Conservation (phyloP, 2,113 vertebrate species). For the Otus sunia region DNA sequence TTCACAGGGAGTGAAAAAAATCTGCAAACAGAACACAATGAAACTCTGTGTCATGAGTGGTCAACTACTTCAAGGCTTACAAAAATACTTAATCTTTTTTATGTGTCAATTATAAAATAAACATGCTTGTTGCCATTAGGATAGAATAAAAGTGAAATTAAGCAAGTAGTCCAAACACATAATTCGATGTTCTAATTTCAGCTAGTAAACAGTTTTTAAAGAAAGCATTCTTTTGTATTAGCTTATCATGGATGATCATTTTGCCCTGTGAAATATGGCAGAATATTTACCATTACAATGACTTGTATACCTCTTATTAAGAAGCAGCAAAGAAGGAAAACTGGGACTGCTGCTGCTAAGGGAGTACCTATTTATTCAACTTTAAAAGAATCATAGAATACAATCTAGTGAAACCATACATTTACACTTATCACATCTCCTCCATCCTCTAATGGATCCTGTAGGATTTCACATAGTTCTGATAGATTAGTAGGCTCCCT, state of each 20-base stretch:
- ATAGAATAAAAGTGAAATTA: background rate
- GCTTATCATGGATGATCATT: background rate
- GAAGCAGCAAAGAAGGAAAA: background rate
- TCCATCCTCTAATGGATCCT: background rate
- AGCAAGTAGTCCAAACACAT: background rate
- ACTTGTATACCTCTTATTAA: background rate
- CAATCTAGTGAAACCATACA: background rate
- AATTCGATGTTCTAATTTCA: background rate
- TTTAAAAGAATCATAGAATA: background rate
- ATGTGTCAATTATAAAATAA: background rate
- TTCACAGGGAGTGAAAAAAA: background rate
- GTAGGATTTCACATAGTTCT: background rate
- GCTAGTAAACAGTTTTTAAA: background rate
- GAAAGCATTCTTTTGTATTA: background rate
- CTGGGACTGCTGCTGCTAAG: background rate
- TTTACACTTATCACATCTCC: background rate
- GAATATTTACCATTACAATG: background rate
- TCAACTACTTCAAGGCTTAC: background rate
- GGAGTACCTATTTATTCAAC: background rate
- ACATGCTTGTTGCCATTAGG: background rate
- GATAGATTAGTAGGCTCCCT: background rate
- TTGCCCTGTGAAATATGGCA: background rate
- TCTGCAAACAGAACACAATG: background rate
- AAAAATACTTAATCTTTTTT: background rate
- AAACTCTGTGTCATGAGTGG: background rate